These are phyloP conservation scores for Calidris pygmaea DNA, from an alignment of 2,113 vertebrate species.

Conservation along the genomic window DNA sequence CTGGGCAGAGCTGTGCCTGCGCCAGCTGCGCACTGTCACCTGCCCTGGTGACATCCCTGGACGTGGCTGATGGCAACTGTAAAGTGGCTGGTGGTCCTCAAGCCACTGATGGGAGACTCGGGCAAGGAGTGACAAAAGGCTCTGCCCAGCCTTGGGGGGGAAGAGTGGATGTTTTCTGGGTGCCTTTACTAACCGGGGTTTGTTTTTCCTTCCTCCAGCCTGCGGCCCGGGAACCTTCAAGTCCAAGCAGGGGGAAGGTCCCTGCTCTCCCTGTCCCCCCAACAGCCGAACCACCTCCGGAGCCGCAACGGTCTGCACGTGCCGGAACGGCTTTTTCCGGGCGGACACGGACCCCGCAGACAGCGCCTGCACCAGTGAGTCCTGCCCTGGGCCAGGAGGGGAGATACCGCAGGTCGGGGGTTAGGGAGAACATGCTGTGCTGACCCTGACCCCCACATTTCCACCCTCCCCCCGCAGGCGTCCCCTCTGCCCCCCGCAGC, in stretches of 20 bases:
- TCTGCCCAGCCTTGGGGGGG: background rate
- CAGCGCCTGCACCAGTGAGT: constrained; percentile 92
- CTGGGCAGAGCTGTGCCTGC: background rate
- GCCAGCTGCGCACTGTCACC: background rate
- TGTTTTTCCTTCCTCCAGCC: constrained; percentile 68
- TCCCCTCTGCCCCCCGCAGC: constrained; percentile 87
- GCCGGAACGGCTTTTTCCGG: constrained; percentile 89
- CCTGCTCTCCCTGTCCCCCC: constrained; percentile 88
- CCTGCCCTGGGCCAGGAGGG: background rate
- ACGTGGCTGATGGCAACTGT: accelerated
- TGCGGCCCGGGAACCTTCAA: constrained; percentile 92
- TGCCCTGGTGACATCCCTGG: background rate
- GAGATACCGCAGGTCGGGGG: background rate
- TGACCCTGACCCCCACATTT: background rate
- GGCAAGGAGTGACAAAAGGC: background rate
- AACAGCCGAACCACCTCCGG: constrained; percentile 88
- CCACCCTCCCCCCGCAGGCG: constrained; percentile 68
- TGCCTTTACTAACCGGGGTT: background rate
- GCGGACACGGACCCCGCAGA: constrained; percentile 88
- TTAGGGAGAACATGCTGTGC: background rate
- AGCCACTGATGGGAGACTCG: background rate
- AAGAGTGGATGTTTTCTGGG: background rate
- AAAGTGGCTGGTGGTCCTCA: background rate
- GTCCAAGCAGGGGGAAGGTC: constrained; percentile 90
- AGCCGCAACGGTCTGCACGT: constrained; percentile 87